Percentiles rank a stretch among this genome's conserved stretches.
Conservation (phyloP, 2,113 vertebrate species). For the Coreoperca whiteheadi region DNA sequence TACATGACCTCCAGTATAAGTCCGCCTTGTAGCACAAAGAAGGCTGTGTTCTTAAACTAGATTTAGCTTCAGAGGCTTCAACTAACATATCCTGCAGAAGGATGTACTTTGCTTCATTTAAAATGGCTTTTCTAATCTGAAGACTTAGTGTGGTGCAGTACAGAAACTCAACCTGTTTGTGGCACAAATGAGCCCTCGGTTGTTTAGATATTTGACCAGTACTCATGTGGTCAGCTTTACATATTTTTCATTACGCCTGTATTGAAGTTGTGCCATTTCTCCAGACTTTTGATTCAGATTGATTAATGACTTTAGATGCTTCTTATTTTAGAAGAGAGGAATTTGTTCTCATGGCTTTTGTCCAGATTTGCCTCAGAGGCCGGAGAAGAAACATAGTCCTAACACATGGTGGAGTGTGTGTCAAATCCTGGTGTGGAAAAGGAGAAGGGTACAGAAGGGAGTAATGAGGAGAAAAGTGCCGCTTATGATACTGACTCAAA, state of each 20-base stretch:
- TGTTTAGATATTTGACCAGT: constrained; percentile 1
- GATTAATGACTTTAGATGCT: constrained; percentile 35
- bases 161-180: neutral
- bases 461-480: constrained; percentile 76
- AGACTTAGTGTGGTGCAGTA: neutral
- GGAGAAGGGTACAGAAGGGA: constrained; percentile 53
- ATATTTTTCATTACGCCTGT: neutral
- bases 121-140: constrained; percentile 43
- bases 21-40: constrained; percentile 1
- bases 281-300: neutral
- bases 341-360: constrained; percentile 37
- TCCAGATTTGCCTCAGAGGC: constrained; percentile 37
- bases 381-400: constrained; percentile 31
- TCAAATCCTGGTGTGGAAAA: constrained; percentile 63
- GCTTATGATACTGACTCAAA: constrained; percentile 85
- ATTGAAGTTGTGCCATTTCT: constrained; percentile 10
- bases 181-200: neutral
- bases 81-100: constrained; percentile 11
- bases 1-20: neutral
- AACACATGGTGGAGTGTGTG: constrained; percentile 61
- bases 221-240: constrained; percentile 1
- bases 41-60: constrained; percentile 32
- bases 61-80: constrained; percentile 36
- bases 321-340: constrained; percentile 53
- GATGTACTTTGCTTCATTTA: constrained; percentile 45